phyloP scores from a whole-genome alignment of 2,888 invertebrate genomes.

The Pyrrhosoma nymphula region DNA sequence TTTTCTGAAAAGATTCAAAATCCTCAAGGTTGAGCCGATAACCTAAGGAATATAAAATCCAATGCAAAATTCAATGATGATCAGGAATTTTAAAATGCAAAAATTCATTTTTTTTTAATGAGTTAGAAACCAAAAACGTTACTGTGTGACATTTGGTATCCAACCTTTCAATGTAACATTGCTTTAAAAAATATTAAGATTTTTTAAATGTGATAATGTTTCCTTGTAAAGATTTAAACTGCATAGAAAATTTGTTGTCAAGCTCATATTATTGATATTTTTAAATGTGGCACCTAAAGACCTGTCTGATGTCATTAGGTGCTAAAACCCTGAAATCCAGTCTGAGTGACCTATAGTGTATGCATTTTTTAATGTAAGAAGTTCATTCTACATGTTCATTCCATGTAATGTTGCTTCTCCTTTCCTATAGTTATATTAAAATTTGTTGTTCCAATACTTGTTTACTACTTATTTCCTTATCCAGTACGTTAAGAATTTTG shows the following conservation, averaged over 20 bases:
- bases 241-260: too few species aligned
- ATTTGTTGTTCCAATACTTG: not conserved
- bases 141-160: too few species aligned
- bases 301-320: not conserved
- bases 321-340: not conserved
- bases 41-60: too few species aligned
- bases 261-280: not conserved
- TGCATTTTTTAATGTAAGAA: not conserved
- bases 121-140: too few species aligned
- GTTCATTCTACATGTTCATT: not conserved
- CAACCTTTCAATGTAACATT: too few species aligned
- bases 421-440: not conserved
- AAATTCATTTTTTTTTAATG: too few species aligned
- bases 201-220: not conserved
- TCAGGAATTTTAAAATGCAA: too few species aligned
- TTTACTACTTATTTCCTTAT: not conserved
- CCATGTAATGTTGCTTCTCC: not conserved
- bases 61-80: too few species aligned
- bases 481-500: not conserved
- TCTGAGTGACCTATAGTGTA: not conserved
- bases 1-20: too few species aligned
- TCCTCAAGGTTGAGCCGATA: too few species aligned
- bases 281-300: conserved; percentile 22
- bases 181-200: not conserved
- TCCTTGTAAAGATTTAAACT: too few species aligned